Conservation (phyloP, 1,140 invertebrate genomes). For the Drosophila ogumai region DNA sequence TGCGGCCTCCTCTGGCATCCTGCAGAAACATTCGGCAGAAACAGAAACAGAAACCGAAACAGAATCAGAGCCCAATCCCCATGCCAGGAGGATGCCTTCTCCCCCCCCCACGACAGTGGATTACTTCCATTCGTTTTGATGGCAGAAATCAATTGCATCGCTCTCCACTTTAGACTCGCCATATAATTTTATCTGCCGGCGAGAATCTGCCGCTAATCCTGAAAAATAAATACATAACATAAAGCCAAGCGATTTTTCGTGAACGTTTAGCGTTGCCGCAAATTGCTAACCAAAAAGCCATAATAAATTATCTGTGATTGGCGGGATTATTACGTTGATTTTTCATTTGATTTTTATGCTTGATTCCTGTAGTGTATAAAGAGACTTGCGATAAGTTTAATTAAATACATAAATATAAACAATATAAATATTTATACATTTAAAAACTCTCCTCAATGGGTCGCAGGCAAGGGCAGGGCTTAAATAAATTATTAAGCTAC, state of each 20-base stretch:
- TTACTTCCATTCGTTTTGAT: slow-evolving; percentile 47
- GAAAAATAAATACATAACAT: slow-evolving; percentile 30
- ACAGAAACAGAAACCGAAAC: background rate
- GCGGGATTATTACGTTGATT: slow-evolving; percentile 22
- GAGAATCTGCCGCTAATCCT: slow-evolving; percentile 24
- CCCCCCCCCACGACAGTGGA: slow-evolving; percentile 35
- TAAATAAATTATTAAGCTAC: no score
- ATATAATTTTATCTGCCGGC: slow-evolving; percentile 32
- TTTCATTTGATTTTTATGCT: slow-evolving; percentile 4
- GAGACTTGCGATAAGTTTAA: no score
- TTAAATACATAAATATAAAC: no score
- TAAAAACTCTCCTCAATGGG: no score
- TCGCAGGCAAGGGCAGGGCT: no score
- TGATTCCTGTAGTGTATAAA: background rate
- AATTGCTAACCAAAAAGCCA: slow-evolving; percentile 13
- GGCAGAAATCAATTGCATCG: slow-evolving; percentile 40
- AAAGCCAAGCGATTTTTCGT: slow-evolving; percentile 20
- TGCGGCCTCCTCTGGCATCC: background rate
- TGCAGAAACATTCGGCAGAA: background rate
- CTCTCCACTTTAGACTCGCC: slow-evolving; percentile 21
- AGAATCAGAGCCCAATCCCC: background rate
- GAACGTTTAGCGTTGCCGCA: slow-evolving; percentile 2
- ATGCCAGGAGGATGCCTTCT: background rate
- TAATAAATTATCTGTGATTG: slow-evolving; percentile 20
- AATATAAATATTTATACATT: no score